phyloP scores from a whole-genome alignment of 2,113 vertebrate species.

The Lontra canadensis region DNA sequence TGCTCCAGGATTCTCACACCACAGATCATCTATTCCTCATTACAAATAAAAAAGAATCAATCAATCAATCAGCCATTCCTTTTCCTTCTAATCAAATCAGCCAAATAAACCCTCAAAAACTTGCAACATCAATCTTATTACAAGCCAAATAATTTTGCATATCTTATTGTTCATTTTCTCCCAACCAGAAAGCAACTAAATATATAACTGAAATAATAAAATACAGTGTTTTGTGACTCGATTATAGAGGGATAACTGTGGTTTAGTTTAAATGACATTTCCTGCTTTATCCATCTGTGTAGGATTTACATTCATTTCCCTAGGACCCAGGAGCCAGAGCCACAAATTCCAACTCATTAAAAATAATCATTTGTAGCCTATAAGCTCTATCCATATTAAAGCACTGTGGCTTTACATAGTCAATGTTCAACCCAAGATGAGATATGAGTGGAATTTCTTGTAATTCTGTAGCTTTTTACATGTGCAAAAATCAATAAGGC shows the following conservation, averaged over 20 bases:
- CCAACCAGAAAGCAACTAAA: neutral
- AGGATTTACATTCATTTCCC: conserved; percentile 49
- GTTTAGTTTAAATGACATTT: conserved; percentile 57
- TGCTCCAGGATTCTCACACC: neutral
- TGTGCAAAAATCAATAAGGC: conserved; percentile 65
- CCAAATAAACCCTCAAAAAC: neutral
- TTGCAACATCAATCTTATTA: neutral
- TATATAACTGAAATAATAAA: neutral
- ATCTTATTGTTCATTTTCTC: neutral
- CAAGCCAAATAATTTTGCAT: neutral
- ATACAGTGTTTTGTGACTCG: neutral
- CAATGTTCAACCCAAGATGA: neutral
- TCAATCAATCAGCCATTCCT: neutral
- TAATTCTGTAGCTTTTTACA: conserved; percentile 13
- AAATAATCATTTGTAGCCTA: conserved; percentile 29
- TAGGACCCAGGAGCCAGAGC: neutral
- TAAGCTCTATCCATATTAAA: conserved; percentile 1
- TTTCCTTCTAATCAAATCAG: neutral
- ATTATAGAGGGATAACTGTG: neutral
- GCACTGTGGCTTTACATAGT: conserved; percentile 24
- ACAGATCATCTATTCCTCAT: neutral
- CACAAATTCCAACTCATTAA: conserved; percentile 58
- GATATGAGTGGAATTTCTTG: conserved; percentile 30
- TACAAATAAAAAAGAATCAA: neutral
- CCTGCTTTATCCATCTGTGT: conserved; percentile 29